These are phyloP conservation scores for Metalampra italica DNA, from an alignment of 2,888 invertebrate species.

Conservation along the genomic window DNA sequence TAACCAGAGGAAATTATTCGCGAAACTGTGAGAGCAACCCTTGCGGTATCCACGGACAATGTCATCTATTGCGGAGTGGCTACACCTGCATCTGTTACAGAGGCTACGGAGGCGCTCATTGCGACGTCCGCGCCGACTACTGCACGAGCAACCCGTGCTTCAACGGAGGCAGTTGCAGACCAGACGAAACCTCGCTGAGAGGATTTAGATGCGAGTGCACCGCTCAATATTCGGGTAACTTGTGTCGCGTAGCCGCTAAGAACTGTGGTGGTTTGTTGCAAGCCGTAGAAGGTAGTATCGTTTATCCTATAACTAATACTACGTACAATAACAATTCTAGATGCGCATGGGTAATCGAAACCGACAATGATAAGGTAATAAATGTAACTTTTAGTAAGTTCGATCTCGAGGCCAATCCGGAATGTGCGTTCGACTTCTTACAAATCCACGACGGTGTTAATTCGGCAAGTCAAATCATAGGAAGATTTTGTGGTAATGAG, in stretches of 20 bases:
- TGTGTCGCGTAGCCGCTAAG: constrained; percentile 79
- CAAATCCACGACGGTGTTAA: constrained; percentile 92
- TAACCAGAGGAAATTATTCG: constrained; percentile 39
- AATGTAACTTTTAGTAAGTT: constrained; percentile 89
- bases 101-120: constrained; percentile 81
- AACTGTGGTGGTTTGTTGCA: constrained; percentile 63
- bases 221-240: constrained; percentile 80
- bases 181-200: constrained; percentile 31
- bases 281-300: constrained; percentile 79
- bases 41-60: constrained; percentile 80
- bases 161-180: constrained; percentile 87
- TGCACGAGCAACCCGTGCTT: constrained; percentile 87
- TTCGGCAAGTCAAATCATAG: constrained; percentile 84
- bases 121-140: constrained; percentile 76
- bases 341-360: constrained; percentile 90
- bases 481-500: constrained; percentile 87
- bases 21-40: constrained; percentile 70
- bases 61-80: constrained; percentile 60
- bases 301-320: constrained; percentile 78
- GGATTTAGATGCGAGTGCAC: constrained; percentile 82
- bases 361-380: constrained; percentile 82
- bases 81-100: constrained; percentile 80
- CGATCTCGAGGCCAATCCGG: constrained; percentile 81
- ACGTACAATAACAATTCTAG: constrained; percentile 81
- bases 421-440: constrained; percentile 84